Base-by-base conservation (phyloP, 2,888 invertebrate genomes). In the Colostygia pectinataria region DNA sequence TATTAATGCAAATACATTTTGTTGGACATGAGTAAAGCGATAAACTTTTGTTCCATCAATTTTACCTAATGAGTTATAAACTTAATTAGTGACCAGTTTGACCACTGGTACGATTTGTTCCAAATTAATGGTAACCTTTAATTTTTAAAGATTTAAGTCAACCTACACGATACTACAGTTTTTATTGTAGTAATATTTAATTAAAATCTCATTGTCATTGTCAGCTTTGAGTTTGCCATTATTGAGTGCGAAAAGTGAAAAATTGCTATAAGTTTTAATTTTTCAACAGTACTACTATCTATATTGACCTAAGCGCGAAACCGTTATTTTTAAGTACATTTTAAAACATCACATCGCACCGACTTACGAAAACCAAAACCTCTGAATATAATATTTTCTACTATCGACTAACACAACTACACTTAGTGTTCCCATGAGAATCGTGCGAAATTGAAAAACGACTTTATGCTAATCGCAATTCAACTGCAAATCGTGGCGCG, bases 401-500 rank as follows among this genome's bases (percentile, higher is more conserved):
- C 79, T 81, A 79, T 79, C 77, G 71, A 74, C 66, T 60, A 66
- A 77, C 74, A 74, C 75, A 80, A 66, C 66, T 62, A 63, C 59
- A 59, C 63, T 69, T 5, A 53, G 63, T 61, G 59, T 54, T 57
- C 58, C 59, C 62, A 65, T 50, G 34, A 18, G 32, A 68, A 67
- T 65, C 67, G 74, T 66, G 76, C 63, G 67, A 78, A 80, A 65
- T 75, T 80, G 75, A 83, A 82, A 78, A 80, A 82, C 77, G 78
- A 77, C 82, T 81, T 79, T 82, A 83, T 79, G 72, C 57, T 65
- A 76, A 83, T 80, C 62, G 43, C 25, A 59, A 77, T 83, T 83
- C 74, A 84, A 79, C 74, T 76, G 78, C 76, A 77, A 79, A 78
- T 83, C 74, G 80, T 62, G 61, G 74, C 71, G 69, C 72, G 64